Evolutionary conservation across 2,888 invertebrate species (phyloP).

Genomic region (Thera britannica): DNA sequence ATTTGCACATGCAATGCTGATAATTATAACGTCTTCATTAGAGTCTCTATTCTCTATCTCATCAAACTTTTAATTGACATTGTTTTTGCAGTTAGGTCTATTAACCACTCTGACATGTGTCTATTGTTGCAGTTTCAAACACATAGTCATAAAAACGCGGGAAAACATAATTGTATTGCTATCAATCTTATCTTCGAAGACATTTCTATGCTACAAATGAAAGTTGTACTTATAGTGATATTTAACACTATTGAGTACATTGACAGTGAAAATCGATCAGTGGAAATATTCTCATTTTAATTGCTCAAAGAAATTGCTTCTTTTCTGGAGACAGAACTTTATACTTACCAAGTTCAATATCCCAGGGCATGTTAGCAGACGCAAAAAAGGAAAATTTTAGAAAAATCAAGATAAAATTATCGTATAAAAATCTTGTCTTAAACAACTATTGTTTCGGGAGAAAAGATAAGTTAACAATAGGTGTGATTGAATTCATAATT

Average conservation of each 20-base stretch:
- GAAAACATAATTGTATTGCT: conserved; percentile 62
- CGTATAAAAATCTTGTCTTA: conserved; percentile 49
- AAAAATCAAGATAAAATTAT: conserved; percentile 52
- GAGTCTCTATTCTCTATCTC: conserved; percentile 19
- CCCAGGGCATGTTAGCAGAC: conserved; percentile 63
- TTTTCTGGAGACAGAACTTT: conserved; percentile 3
- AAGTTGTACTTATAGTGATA: conserved; percentile 60
- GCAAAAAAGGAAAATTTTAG: conserved; percentile 60
- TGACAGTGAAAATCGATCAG: conserved; percentile 8
- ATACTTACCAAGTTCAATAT: conserved; percentile 68
- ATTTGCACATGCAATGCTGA: not conserved
- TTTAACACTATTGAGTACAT: conserved; percentile 10
- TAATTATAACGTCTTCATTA: conserved; percentile 15
- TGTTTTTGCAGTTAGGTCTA: conserved; percentile 34
- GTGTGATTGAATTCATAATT: conserved; percentile 40
- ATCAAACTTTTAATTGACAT: conserved; percentile 26
- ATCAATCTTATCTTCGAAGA: conserved; percentile 54
- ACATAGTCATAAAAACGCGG: conserved; percentile 61
- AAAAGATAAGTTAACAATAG: conserved; percentile 62
- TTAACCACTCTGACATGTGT: conserved; percentile 39
- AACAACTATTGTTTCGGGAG: conserved; percentile 55
- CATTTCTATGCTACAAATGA: conserved; percentile 66
- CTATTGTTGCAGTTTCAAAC: conserved; percentile 57
- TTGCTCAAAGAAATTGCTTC: not conserved
- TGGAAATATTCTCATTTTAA: not conserved